Evolutionary conservation across 2,113 vertebrate species (phyloP).

Genomic region (Macroglossus sobrinus): DNA sequence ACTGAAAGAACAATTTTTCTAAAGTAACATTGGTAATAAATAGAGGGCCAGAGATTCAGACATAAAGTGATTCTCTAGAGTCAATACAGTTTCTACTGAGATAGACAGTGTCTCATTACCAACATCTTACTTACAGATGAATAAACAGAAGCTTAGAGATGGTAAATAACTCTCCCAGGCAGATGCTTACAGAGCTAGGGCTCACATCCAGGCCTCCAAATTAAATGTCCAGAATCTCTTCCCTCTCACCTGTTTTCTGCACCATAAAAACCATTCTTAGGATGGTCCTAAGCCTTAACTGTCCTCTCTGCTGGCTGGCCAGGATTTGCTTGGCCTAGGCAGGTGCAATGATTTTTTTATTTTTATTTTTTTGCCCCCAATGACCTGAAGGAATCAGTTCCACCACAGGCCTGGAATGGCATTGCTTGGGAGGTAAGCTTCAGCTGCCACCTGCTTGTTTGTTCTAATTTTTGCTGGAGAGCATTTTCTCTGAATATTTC

Average conservation of each 20-base stretch:
- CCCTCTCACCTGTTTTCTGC: neutral
- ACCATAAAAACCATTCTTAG: neutral
- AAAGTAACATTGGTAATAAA: neutral
- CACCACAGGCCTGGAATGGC: neutral
- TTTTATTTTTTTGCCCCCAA: fast-evolving
- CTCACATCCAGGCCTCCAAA: neutral
- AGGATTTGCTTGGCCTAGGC: neutral
- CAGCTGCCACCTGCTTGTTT: neutral
- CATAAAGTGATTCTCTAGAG: neutral
- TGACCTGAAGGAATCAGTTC: neutral
- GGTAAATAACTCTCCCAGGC: neutral
- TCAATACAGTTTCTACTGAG: neutral
- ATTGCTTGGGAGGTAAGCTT: neutral
- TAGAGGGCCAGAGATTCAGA: neutral
- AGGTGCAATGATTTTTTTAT: neutral
- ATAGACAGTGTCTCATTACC: neutral
- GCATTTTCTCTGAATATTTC: neutral
- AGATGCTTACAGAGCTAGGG: neutral
- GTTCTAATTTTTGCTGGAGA: neutral
- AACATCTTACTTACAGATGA: neutral
- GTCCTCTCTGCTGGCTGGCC: neutral
- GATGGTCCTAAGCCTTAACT: neutral
- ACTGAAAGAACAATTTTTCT: neutral
- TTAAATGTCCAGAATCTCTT: neutral
- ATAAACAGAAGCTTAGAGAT: neutral